Evolutionary conservation across 2,797 vertebrate genomes (phyloP).

Genomic region (Glyptemys insculpta): DNA sequence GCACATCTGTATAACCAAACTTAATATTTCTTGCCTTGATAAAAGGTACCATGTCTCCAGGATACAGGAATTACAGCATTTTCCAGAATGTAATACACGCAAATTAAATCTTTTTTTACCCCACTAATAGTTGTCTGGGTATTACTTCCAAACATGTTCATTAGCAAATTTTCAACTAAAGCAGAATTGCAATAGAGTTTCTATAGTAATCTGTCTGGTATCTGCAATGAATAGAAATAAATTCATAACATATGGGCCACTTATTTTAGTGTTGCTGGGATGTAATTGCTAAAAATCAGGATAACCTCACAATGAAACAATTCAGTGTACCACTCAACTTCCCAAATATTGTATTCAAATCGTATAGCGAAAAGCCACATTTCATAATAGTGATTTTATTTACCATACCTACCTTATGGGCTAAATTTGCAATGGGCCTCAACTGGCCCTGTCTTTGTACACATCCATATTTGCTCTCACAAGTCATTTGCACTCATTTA

Average conservation of each 20-base stretch:
- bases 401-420: constrained; percentile 22
- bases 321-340: constrained; percentile 14
- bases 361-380: not conserved
- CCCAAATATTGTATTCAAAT: not conserved
- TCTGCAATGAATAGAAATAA: constrained; percentile 47
- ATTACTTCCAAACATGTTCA: constrained; percentile 62
- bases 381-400: not conserved
- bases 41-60: constrained; percentile 10
- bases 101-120: constrained; percentile 25
- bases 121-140: constrained; percentile 43
- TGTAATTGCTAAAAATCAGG: constrained; percentile 40
- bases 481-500: constrained; percentile 11
- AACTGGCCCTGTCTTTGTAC: not conserved
- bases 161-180: constrained; percentile 63
- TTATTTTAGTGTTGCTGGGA: constrained; percentile 51
- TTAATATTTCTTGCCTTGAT: constrained; percentile 40
- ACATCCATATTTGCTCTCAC: not conserved
- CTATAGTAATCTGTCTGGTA: constrained; percentile 66
- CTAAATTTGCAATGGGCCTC: not conserved
- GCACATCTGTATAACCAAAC: constrained; percentile 19
- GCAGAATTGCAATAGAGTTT: constrained; percentile 55
- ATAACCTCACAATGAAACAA: constrained; percentile 39
- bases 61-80: constrained; percentile 41
- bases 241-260: constrained; percentile 49
- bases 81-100: constrained; percentile 54